Percentiles rank a stretch among this genome's conserved stretches.
Evolutionary conservation across 37 sponge, comb jelly and placozoan genomes (phyloP).

Genomic region (Chondrilla cf. caribensis): DNA sequence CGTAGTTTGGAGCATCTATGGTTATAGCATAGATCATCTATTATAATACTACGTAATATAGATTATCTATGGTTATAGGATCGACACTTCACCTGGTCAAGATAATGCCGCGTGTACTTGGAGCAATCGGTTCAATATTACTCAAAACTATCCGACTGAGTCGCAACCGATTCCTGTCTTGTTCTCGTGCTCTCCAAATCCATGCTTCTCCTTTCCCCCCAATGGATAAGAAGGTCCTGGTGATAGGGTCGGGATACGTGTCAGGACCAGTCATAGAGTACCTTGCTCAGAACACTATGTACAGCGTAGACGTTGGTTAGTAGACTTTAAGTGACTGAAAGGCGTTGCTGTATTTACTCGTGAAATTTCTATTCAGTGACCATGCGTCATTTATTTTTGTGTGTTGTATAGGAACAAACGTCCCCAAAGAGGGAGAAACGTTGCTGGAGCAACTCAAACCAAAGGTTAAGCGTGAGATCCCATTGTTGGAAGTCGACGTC

Average conservation of each 20-base stretch:
- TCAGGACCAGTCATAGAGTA: conserved; percentile 83
- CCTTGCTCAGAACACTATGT: conserved; percentile 49
- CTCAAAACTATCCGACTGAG: no score
- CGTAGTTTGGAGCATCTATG: no score
- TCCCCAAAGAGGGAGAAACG: not conserved
- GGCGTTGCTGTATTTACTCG: not conserved
- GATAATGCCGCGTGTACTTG: no score
- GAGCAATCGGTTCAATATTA: no score
- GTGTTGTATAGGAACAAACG: not conserved
- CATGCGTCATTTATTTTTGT: no score
- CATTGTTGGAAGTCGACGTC: conserved; percentile 40
- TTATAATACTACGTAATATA: no score
- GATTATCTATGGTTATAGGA: no score
- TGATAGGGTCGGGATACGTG: conserved; percentile 88
- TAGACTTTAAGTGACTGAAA: not conserved
- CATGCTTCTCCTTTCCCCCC: not conserved
- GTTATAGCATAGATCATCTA: no score
- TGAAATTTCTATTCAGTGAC: not conserved
- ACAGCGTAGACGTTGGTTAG: conserved; percentile 85
- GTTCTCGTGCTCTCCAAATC: not conserved
- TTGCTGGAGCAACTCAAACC: not conserved
- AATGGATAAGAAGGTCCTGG: conserved; percentile 56
- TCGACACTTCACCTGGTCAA: no score
- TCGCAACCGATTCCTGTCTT: not conserved
- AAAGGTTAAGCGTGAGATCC: conserved; percentile 43